Conservation (phyloP, 2,113 vertebrate species). For the Illadopsis cleaveri region DNA sequence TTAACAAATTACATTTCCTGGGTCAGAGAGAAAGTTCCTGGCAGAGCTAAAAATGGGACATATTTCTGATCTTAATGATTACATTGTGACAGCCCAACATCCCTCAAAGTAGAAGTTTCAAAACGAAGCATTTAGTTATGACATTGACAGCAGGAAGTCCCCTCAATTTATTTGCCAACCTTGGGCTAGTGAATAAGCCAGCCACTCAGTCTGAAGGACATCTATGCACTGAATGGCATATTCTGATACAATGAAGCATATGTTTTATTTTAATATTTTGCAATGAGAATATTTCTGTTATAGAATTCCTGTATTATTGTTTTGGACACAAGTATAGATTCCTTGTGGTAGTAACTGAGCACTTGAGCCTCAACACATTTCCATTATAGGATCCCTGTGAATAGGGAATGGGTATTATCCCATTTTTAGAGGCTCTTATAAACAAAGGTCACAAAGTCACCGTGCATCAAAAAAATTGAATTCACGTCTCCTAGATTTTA, state of each 20-base stretch:
- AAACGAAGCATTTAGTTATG: not conserved
- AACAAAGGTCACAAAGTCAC: not conserved
- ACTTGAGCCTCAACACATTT: not conserved
- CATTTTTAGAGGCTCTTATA: not conserved
- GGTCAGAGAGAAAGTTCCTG: conserved; percentile 7
- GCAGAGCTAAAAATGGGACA: not conserved
- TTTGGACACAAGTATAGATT: not conserved
- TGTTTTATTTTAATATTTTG: not conserved
- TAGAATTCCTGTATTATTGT: not conserved
- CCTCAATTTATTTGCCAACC: not conserved
- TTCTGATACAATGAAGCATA: not conserved
- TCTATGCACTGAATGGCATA: not conserved
- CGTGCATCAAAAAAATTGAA: not conserved
- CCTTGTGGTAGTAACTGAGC: not conserved
- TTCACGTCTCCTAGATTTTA: not conserved
- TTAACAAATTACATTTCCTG: conserved; percentile 40
- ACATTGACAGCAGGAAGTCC: not conserved
- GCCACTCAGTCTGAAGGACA: not conserved
- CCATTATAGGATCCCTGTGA: not conserved
- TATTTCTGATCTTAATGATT: not conserved
- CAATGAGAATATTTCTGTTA: not conserved
- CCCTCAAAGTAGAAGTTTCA: not conserved
- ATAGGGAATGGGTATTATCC: not conserved
- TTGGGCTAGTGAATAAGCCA: not conserved
- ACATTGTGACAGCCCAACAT: not conserved